Evolutionary conservation across 2,888 invertebrate genomes (phyloP).

Genomic region (Aphidius colemani): DNA sequence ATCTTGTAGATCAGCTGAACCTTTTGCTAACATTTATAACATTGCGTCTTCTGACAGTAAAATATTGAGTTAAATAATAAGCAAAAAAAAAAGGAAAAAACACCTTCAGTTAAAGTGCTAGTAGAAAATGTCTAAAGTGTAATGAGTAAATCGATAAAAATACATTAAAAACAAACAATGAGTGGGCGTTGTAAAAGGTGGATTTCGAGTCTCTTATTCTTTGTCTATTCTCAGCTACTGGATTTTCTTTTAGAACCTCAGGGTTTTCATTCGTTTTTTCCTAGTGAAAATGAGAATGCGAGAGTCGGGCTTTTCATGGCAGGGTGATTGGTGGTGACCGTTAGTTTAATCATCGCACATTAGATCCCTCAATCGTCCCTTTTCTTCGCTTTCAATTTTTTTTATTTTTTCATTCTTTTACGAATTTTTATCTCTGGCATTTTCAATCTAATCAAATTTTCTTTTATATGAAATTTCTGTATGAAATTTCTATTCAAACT

Average conservation of each 20-base stretch:
- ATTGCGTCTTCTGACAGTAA: no score
- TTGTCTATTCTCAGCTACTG: constrained; percentile 19
- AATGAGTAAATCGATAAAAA: constrained; percentile 7
- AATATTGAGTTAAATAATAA: no score
- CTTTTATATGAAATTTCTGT: no score
- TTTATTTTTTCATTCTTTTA: no score
- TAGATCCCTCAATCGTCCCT: constrained; percentile 39
- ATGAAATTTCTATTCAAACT: background rate
- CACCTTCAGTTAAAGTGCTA: background rate
- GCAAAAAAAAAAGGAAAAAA: no score
- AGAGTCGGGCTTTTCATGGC: constrained; percentile 53
- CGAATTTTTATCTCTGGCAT: constrained; percentile 27
- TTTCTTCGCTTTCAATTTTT: background rate
- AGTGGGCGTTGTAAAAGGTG: constrained; percentile 18
- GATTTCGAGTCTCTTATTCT: constrained; percentile 24
- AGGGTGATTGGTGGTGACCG: constrained; percentile 58
- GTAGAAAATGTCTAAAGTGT: constrained; percentile 5
- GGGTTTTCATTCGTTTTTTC: constrained; percentile 7
- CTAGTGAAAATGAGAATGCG: constrained; percentile 25
- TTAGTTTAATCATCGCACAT: constrained; percentile 61
- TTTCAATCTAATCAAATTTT: background rate
- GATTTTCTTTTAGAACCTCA: constrained; percentile 17
- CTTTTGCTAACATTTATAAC: no score
- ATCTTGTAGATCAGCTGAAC: no score
- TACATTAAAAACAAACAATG: constrained; percentile 20